Percentiles rank a stretch among this genome's conserved stretches.
phyloP scores from a whole-genome alignment of 1,140 invertebrate species.

The Apis florea region DNA sequence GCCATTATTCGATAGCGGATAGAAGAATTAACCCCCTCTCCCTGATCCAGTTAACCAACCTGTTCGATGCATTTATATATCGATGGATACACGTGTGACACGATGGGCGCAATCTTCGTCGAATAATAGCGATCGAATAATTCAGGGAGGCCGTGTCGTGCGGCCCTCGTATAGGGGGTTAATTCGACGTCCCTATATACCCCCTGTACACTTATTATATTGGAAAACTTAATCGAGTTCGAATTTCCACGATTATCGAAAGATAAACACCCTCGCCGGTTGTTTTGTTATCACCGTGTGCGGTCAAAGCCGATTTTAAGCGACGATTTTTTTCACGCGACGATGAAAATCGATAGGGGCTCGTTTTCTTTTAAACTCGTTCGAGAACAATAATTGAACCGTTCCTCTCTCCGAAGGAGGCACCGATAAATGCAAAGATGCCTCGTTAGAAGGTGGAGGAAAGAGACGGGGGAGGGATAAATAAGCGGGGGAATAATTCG shows the following conservation, averaged over 20 bases:
- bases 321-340: no score
- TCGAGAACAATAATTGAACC: no score
- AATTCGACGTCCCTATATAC: background rate
- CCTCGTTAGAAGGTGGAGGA: no score
- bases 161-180: background rate
- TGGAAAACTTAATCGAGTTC: constrained; percentile 5
- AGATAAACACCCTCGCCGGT: background rate
- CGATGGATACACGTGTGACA: background rate
- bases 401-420: no score
- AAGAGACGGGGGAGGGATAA: no score
- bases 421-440: no score
- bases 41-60: background rate
- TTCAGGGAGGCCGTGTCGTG: background rate
- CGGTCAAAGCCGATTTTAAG: no score
- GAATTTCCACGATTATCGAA: background rate
- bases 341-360: no score
- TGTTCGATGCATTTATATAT: background rate
- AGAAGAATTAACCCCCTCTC: background rate
- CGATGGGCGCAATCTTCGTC: background rate
- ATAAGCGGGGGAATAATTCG: no score
- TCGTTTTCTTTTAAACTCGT: no score
- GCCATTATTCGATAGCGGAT: background rate
- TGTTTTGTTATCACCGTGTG: no score
- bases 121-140: constrained; percentile 1
- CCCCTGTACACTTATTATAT: background rate